These are phyloP conservation scores for Leucophenga maculata DNA, from an alignment of 2,888 invertebrate genomes.

Conservation along the genomic window DNA sequence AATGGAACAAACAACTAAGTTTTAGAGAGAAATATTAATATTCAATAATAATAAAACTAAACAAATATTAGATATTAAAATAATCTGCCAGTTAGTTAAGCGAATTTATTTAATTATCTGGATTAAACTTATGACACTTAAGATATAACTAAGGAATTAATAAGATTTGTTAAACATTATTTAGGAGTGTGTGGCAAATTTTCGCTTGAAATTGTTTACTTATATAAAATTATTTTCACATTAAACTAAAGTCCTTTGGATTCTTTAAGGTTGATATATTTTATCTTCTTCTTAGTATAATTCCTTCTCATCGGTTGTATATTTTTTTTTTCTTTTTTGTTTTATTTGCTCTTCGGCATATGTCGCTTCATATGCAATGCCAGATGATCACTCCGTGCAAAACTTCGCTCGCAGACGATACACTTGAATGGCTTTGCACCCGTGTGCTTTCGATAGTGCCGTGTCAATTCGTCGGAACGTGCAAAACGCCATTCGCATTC, in stretches of 20 bases:
- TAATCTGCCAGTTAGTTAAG: no score
- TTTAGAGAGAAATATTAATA: no score
- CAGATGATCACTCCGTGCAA: conserved; percentile 95
- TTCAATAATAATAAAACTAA: no score
- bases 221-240: neutral
- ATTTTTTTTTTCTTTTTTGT: neutral
- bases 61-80: no score
- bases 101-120: no score
- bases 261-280: conserved; percentile 58
- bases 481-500: conserved; percentile 99
- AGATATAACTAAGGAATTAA: no score
- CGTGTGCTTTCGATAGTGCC: conserved; percentile 97
- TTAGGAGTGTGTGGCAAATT: conserved; percentile 33
- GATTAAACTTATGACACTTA: no score
- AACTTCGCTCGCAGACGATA: conserved; percentile 93
- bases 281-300: conserved; percentile 12
- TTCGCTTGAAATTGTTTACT: conserved; percentile 17
- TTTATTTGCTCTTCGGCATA: conserved; percentile 82
- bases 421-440: conserved; percentile 98
- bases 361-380: conserved; percentile 97
- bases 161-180: no score
- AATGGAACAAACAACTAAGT: no score
- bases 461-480: conserved; percentile 94
- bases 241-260: conserved; percentile 70
- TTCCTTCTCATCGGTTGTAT: no score